phyloP scores from a whole-genome alignment of 2,113 vertebrate species.

The Cariama cristata region DNA sequence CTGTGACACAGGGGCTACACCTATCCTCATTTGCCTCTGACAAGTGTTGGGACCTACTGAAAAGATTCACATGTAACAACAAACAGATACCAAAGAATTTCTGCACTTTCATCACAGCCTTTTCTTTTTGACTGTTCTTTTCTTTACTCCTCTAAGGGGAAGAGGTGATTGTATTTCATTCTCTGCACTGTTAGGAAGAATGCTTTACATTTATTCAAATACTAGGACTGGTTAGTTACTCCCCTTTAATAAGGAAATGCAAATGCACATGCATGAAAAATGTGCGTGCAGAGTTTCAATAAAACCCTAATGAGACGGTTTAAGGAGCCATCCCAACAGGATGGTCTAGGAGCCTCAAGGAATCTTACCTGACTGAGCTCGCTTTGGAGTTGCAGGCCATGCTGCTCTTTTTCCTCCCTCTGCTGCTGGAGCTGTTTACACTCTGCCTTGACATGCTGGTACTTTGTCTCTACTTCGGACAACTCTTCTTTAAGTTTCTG shows the following conservation, averaged over 20 bases:
- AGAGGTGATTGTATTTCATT: not conserved
- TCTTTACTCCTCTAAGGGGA: not conserved
- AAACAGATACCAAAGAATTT: not conserved
- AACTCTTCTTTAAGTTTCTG: constrained; percentile 88
- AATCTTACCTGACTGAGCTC: constrained; percentile 91
- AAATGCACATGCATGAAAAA: not conserved
- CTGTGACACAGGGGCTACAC: not conserved
- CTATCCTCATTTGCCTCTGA: not conserved
- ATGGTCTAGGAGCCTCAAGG: not conserved
- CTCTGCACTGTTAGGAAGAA: not conserved
- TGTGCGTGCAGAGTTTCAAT: not conserved
- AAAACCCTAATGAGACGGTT: not conserved
- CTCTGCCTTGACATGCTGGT: constrained; percentile 91
- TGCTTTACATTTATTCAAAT: not conserved
- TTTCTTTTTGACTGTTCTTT: not conserved
- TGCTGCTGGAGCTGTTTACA: constrained; percentile 94
- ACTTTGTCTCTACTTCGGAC: constrained; percentile 85
- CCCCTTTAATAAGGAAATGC: not conserved
- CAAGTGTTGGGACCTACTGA: not conserved
- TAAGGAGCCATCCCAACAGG: not conserved
- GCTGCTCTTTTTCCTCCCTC: constrained; percentile 92
- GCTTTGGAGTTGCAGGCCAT: constrained; percentile 88
- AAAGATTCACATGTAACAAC: not conserved
- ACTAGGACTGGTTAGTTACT: not conserved
- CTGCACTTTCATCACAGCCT: not conserved